Evolutionary conservation across 2,888 invertebrate genomes (phyloP).

Genomic region (Drosophila sordidula): DNA sequence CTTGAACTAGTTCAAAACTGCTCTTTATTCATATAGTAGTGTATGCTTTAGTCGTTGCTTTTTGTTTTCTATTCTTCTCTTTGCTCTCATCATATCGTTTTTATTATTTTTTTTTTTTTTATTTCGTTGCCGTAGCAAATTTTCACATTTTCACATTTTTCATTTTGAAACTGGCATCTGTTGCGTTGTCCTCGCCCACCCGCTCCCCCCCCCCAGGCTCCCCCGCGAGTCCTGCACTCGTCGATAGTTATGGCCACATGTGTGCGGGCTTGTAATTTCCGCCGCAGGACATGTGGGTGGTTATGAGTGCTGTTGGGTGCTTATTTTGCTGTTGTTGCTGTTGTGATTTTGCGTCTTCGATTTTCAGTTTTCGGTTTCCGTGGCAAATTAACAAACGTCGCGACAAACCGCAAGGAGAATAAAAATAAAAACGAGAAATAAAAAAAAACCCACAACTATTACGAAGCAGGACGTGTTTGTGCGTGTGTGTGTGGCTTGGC

Average conservation of each 20-base stretch:
- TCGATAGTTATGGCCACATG: constrained; percentile 49
- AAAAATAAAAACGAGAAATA: constrained; percentile 6
- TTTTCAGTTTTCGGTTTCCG: constrained; percentile 59
- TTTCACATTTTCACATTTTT: constrained; percentile 61
- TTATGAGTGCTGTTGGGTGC: constrained; percentile 5
- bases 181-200: constrained; percentile 39
- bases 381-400: constrained; percentile 78
- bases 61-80: background rate
- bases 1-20: no score
- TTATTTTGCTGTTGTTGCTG: background rate
- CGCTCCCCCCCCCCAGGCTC: background rate
- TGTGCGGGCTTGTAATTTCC: constrained; percentile 53
- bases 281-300: constrained; percentile 60
- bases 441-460: constrained; percentile 53
- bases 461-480: constrained; percentile 25
- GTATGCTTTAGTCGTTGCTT: constrained; percentile 10
- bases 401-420: constrained; percentile 69
- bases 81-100: constrained; percentile 5
- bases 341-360: constrained; percentile 5
- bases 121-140: constrained; percentile 60
- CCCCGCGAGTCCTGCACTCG: background rate
- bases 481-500: constrained; percentile 23
- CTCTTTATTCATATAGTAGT: constrained; percentile 5
- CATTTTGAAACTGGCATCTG: constrained; percentile 66
- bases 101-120: constrained; percentile 12